These are phyloP conservation scores for Pleuronectes platessa DNA, from an alignment of 2,113 vertebrate species.

Conservation along the genomic window DNA sequence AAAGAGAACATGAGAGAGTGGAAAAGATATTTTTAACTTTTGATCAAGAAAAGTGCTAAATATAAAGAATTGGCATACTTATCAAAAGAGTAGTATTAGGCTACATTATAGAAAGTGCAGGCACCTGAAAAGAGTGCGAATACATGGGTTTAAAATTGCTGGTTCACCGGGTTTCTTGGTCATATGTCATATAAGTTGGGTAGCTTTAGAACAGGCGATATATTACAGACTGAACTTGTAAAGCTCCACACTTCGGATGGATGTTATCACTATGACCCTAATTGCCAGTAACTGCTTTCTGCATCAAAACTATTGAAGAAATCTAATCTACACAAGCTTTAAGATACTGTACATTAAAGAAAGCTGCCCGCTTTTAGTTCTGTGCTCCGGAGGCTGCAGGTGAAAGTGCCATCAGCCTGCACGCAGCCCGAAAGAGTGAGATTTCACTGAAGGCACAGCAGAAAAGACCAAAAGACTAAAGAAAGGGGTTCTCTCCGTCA, in stretches of 20 bases:
- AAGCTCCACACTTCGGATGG: slow-evolving; percentile 34
- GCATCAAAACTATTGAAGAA: slow-evolving; percentile 2
- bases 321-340: slow-evolving; percentile 20
- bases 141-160: slow-evolving; percentile 60
- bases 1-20: slow-evolving; percentile 33
- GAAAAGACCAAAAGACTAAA: slow-evolving; percentile 25
- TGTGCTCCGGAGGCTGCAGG: slow-evolving; percentile 57
- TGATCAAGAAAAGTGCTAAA: slow-evolving; percentile 39
- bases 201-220: slow-evolving; percentile 51
- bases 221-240: slow-evolving; percentile 13
- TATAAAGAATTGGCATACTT: slow-evolving; percentile 54
- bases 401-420: slow-evolving; percentile 34
- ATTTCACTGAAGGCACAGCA: slow-evolving; percentile 79
- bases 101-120: slow-evolving; percentile 78
- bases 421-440: slow-evolving; percentile 59
- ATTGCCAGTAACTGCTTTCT: slow-evolving; percentile 20
- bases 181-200: slow-evolving; percentile 25
- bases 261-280: slow-evolving; percentile 10
- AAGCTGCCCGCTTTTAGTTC: slow-evolving; percentile 57
- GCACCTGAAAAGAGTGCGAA: slow-evolving; percentile 68
- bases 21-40: slow-evolving; percentile 34
- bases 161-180: slow-evolving; percentile 68
- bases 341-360: slow-evolving; percentile 41
- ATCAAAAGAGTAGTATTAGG: slow-evolving; percentile 57
- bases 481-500: no score